Conservation (phyloP, 2,797 vertebrate genomes). For the Sylvilagus floridanus region DNA sequence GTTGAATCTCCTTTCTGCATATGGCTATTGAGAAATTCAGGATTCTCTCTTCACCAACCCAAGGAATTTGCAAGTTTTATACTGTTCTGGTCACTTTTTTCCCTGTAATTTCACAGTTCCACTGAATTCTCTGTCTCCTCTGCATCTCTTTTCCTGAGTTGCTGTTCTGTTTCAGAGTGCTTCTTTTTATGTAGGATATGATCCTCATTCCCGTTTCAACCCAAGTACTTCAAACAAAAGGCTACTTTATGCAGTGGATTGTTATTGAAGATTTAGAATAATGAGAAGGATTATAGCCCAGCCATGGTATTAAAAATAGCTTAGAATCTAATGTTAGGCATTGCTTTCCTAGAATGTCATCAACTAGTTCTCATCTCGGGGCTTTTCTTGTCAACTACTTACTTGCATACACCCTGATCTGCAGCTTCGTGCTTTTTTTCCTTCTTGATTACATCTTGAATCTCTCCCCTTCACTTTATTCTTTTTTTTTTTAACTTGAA, state of each 20-base stretch:
- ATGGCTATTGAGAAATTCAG: neutral
- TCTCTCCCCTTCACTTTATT: neutral
- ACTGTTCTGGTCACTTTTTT: neutral
- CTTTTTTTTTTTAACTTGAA: neutral
- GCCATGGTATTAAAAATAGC: neutral
- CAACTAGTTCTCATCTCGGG: neutral
- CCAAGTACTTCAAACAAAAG: constrained; percentile 9
- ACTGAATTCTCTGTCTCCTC: neutral
- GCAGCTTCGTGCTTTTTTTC: neutral
- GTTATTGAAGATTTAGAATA: neutral
- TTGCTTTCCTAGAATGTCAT: neutral
- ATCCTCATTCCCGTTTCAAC: neutral
- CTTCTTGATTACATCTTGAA: too few relatives aligned
- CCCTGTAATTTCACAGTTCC: neutral
- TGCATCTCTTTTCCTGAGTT: neutral
- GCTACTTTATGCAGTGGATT: neutral
- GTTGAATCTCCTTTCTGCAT: neutral
- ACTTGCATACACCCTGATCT: neutral
- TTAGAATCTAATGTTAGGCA: neutral
- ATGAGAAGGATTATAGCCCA: neutral
- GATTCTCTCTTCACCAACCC: neutral
- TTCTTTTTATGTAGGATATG: neutral
- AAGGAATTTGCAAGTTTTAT: neutral
- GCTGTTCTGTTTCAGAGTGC: neutral
- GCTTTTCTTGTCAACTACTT: neutral